A percentile compares a stretch with the other conserved stretches of the same genome.
Conservation (phyloP, 2,888 invertebrate genomes). For the Spodoptera picta region DNA sequence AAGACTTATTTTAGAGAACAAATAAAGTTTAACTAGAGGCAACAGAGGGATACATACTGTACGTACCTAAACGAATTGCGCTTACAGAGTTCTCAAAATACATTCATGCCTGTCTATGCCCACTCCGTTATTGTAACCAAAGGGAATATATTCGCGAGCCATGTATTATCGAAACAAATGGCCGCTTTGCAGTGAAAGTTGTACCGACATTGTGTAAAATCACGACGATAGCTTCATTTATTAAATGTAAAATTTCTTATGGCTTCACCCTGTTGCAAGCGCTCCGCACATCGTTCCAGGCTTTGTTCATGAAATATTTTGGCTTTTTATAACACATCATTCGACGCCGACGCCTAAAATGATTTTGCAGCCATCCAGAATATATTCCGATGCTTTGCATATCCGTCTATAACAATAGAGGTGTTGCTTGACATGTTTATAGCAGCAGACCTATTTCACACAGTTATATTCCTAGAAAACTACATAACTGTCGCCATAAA, state of each 20-base stretch:
- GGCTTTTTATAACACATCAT: slow-evolving; percentile 1
- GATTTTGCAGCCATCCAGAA: neutral
- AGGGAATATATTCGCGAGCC: slow-evolving; percentile 31
- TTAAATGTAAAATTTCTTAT: slow-evolving; percentile 26
- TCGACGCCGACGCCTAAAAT: neutral
- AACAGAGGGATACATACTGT: slow-evolving; percentile 9
- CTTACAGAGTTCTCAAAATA: slow-evolving; percentile 16
- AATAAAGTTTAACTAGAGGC: slow-evolving; percentile 14
- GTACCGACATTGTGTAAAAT: slow-evolving; percentile 57
- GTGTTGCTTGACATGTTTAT: too few relatives aligned
- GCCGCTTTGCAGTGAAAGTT: slow-evolving; percentile 70
- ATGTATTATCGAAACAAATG: slow-evolving; percentile 67
- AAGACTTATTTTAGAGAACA: slow-evolving; percentile 7
- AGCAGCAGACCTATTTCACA: too few relatives aligned
- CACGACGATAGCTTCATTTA: slow-evolving; percentile 55
- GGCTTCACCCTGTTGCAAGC: slow-evolving; percentile 27
- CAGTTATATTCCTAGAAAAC: too few relatives aligned
- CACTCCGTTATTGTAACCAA: slow-evolving; percentile 33
- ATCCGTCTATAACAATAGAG: neutral
- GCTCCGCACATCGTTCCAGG: slow-evolving; percentile 15
- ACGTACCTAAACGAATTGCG: slow-evolving; percentile 28
- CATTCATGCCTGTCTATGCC: slow-evolving; percentile 15
- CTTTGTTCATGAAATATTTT: slow-evolving; percentile 3
- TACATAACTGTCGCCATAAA: too few relatives aligned
- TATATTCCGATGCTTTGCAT: slow-evolving; percentile 20